phyloP scores from a whole-genome alignment of 2,113 vertebrate species.

The Pampusana beccarii region DNA sequence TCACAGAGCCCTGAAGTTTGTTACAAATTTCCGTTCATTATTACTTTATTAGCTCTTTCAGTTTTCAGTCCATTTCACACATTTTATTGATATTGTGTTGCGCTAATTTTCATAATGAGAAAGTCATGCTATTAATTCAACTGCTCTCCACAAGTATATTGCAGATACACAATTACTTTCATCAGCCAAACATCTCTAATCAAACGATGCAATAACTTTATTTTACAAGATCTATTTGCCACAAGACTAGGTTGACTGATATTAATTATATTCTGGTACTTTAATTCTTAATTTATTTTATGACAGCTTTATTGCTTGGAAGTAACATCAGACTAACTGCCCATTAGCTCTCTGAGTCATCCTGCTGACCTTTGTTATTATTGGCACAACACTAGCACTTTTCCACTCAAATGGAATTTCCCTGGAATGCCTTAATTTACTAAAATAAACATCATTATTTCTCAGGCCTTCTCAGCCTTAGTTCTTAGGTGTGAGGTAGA shows the following conservation, averaged over 20 bases:
- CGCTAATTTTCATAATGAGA: neutral
- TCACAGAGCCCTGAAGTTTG: neutral
- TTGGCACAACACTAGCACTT: conserved; percentile 23
- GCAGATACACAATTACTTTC: neutral
- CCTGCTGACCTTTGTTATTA: conserved; percentile 15
- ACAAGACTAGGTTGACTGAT: neutral
- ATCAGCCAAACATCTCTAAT: neutral
- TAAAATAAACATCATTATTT: conserved; percentile 27
- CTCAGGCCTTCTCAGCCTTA: neutral
- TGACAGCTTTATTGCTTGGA: conserved; percentile 28
- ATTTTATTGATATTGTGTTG: neutral
- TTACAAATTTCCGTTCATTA: neutral
- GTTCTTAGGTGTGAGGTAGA: neutral
- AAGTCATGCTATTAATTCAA: neutral
- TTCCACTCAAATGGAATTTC: conserved; percentile 16
- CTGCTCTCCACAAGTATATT: neutral
- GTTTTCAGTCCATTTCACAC: neutral
- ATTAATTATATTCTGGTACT: neutral
- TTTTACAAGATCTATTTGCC: neutral
- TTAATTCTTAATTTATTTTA: conserved; percentile 18
- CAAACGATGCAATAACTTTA: neutral
- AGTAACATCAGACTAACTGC: neutral
- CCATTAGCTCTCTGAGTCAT: conserved; percentile 35
- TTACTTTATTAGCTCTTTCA: neutral
- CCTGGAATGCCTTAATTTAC: conserved; percentile 25